Conservation (phyloP, 2,797 vertebrate genomes). For the Saxicola maurus region DNA sequence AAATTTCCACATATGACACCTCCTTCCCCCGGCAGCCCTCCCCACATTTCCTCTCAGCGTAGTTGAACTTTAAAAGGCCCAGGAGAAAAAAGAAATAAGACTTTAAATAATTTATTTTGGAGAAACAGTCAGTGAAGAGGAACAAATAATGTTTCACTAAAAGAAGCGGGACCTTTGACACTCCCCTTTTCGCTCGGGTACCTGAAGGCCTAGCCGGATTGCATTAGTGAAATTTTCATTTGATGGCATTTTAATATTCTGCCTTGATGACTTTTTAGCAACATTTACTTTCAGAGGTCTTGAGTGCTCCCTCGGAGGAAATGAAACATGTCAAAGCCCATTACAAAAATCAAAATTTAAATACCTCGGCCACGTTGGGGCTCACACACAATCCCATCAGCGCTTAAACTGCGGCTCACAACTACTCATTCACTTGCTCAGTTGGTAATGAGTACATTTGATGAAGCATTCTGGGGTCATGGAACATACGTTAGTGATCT, state of each 20-base stretch:
- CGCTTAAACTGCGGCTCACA: slow-evolving; percentile 88
- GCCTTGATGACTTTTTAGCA: slow-evolving; percentile 99
- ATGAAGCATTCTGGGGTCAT: slow-evolving; percentile 98
- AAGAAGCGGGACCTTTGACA: slow-evolving; percentile 88
- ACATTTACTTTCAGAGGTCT: slow-evolving; percentile 99
- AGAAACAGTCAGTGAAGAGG: slow-evolving; percentile 96
- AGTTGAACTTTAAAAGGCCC: slow-evolving; percentile 88
- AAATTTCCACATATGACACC: slow-evolving; percentile 20
- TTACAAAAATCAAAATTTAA: slow-evolving; percentile 99
- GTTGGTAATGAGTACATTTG: slow-evolving; percentile 98
- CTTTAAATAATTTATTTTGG: slow-evolving; percentile 88
- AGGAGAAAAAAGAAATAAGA: slow-evolving; percentile 84
- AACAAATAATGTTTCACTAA: slow-evolving; percentile 99
- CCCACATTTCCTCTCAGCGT: background rate
- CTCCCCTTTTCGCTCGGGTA: slow-evolving; percentile 85
- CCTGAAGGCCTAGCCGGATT: slow-evolving; percentile 94
- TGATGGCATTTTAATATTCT: slow-evolving; percentile 99
- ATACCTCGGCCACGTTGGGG: slow-evolving; percentile 96
- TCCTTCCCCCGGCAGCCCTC: background rate
- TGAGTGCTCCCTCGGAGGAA: slow-evolving; percentile 96
- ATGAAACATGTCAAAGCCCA: slow-evolving; percentile 99
- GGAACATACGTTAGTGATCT: slow-evolving; percentile 97
- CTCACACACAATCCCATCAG: slow-evolving; percentile 96
- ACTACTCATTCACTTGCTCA: slow-evolving; percentile 96
- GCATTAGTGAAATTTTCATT: slow-evolving; percentile 99